phyloP scores from a whole-genome alignment of 1,140 invertebrate genomes.

The Dolichoris vasculosae region DNA sequence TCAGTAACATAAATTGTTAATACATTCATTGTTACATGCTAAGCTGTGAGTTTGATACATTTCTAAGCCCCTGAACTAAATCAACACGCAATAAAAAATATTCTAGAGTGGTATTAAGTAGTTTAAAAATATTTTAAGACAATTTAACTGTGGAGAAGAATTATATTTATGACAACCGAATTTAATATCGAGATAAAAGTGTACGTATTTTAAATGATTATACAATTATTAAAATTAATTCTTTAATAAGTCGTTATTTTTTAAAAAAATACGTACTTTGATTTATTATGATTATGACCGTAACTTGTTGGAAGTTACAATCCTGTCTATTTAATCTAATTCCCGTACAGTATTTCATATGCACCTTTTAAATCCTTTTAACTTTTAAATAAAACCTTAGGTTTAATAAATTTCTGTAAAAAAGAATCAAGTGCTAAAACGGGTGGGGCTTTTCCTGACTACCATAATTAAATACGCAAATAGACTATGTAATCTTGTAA shows the following conservation, averaged over 20 bases:
- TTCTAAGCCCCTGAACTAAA: too few species aligned
- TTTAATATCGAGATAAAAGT: not conserved
- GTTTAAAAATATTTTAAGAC: too few species aligned
- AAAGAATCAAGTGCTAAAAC: not conserved
- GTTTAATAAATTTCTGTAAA: not conserved
- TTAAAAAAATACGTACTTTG: too few species aligned
- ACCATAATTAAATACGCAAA: not conserved
- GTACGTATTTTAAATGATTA: not conserved
- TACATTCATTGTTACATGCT: not conserved
- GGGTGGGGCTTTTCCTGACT: not conserved
- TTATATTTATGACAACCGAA: not conserved
- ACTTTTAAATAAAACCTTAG: not conserved
- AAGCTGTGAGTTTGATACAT: not conserved
- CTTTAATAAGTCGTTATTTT: not conserved
- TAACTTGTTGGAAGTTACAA: not conserved
- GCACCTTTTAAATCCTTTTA: not conserved
- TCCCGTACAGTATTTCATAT: not conserved
- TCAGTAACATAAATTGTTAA: not conserved
- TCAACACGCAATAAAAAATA: too few species aligned
- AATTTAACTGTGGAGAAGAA: too few species aligned
- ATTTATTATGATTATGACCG: not conserved
- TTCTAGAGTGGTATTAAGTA: too few species aligned
- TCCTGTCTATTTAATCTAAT: not conserved
- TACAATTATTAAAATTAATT: not conserved
- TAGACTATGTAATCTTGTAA: not conserved